Percentiles rank a stretch among this genome's conserved stretches.
Evolutionary conservation across 2,888 invertebrate genomes (phyloP).

Genomic region (Cephus nigrinus): DNA sequence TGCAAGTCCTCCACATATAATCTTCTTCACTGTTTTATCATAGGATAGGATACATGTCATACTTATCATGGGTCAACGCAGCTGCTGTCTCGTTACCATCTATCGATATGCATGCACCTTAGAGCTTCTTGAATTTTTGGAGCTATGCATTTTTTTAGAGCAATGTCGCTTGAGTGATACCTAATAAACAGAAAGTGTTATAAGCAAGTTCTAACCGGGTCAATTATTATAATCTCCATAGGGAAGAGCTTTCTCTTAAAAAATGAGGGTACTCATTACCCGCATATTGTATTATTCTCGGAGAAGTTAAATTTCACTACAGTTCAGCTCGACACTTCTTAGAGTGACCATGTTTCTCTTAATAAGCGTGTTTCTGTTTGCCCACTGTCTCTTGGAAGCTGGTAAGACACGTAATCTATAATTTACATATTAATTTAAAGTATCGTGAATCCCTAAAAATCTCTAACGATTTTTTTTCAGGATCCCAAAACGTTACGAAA

Average conservation of each 20-base stretch:
- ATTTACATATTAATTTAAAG: not conserved
- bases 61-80: not conserved
- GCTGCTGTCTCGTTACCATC: not conserved
- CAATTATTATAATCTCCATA: not conserved
- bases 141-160: not conserved
- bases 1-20: not conserved
- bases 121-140: not conserved
- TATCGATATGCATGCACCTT: not conserved
- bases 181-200: not conserved
- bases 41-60: not conserved
- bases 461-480: not conserved
- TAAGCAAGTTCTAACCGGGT: not conserved
- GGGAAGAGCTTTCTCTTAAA: slow-evolving; percentile 10
- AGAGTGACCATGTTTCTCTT: slow-evolving; percentile 11
- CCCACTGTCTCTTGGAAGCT: slow-evolving; percentile 4
- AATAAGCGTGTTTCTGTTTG: slow-evolving; percentile 5
- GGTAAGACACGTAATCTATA: slow-evolving; percentile 5
- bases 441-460: not conserved
- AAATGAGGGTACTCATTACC: slow-evolving; percentile 19
- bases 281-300: slow-evolving; percentile 16
- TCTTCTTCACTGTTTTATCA: not conserved
- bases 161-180: not conserved
- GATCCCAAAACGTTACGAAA: not conserved
- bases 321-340: slow-evolving; percentile 4
- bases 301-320: not conserved